Evolutionary conservation across 2,888 invertebrate genomes (phyloP).

Genomic region (Cartodere bifasciata): DNA sequence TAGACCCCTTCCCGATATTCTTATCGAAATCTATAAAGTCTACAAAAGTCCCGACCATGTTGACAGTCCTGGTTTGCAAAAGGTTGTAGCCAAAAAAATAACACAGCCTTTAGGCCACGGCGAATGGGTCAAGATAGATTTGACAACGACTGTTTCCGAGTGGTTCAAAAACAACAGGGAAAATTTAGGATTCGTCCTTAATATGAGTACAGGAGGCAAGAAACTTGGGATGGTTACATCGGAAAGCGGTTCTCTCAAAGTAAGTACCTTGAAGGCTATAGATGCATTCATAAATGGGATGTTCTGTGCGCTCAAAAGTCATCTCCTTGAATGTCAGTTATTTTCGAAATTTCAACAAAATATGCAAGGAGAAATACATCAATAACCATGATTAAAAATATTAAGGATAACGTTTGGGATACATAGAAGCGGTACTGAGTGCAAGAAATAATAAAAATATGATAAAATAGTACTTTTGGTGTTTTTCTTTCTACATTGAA

Average conservation of each 20-base stretch:
- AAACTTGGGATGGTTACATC: constrained; percentile 54
- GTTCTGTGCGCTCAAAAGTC: no score
- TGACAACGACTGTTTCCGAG: constrained; percentile 60
- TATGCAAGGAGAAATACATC: no score
- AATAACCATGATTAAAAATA: no score
- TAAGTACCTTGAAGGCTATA: constrained; percentile 18
- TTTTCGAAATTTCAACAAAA: no score
- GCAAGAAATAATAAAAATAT: no score
- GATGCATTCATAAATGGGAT: no score
- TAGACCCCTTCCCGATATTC: constrained; percentile 28
- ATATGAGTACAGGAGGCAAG: constrained; percentile 47
- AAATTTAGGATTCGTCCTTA: constrained; percentile 65
- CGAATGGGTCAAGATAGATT: constrained; percentile 62
- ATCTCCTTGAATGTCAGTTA: no score
- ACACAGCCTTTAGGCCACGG: constrained; percentile 45
- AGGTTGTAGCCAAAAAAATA: constrained; percentile 33
- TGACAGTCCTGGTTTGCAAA: constrained; percentile 24
- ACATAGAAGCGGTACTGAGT: no score
- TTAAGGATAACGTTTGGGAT: no score
- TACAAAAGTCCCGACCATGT: constrained; percentile 26
- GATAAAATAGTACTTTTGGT: no score
- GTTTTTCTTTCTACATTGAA: no score
- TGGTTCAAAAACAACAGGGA: constrained; percentile 65
- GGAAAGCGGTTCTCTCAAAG: constrained; percentile 40
- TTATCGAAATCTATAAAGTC: constrained; percentile 31